These are phyloP conservation scores for Hycleus phaleratus DNA, from an alignment of 1,140 invertebrate genomes.

Conservation along the genomic window DNA sequence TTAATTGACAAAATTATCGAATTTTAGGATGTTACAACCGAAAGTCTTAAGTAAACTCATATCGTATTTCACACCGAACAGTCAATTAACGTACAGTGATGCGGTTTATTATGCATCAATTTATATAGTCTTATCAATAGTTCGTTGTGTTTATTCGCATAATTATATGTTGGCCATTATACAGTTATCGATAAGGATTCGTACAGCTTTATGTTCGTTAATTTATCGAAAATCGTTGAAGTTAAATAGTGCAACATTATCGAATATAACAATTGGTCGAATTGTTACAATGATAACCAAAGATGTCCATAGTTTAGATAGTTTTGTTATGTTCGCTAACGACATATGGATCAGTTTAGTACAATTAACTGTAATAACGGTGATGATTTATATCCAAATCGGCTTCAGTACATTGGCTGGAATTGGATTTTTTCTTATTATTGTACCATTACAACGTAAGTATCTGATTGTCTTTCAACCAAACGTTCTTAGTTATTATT, in stretches of 20 bases:
- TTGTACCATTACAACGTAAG: slow-evolving; percentile 9
- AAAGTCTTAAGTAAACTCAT: slow-evolving; percentile 3
- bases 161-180: slow-evolving; percentile 64
- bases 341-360: slow-evolving; percentile 73
- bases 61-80: slow-evolving; percentile 3
- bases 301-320: slow-evolving; percentile 67
- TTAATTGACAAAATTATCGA: background rate
- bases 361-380: slow-evolving; percentile 64
- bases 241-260: slow-evolving; percentile 60
- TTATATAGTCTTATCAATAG: background rate
- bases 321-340: slow-evolving; percentile 57
- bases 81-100: background rate
- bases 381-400: slow-evolving; percentile 66
- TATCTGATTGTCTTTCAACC: background rate
- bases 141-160: slow-evolving; percentile 42
- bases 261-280: slow-evolving; percentile 74
- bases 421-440: background rate
- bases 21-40: slow-evolving; percentile 4
- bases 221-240: slow-evolving; percentile 72
- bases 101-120: slow-evolving; percentile 4
- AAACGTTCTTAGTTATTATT: too few relatives aligned
- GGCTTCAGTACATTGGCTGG: slow-evolving; percentile 59
- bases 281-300: slow-evolving; percentile 87
- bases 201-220: slow-evolving; percentile 66
- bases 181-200: slow-evolving; percentile 70